A percentile compares a stretch with the other conserved stretches of the same genome.
phyloP scores from a whole-genome alignment of 2,888 invertebrate species.

The Xanthorhoe designata region DNA sequence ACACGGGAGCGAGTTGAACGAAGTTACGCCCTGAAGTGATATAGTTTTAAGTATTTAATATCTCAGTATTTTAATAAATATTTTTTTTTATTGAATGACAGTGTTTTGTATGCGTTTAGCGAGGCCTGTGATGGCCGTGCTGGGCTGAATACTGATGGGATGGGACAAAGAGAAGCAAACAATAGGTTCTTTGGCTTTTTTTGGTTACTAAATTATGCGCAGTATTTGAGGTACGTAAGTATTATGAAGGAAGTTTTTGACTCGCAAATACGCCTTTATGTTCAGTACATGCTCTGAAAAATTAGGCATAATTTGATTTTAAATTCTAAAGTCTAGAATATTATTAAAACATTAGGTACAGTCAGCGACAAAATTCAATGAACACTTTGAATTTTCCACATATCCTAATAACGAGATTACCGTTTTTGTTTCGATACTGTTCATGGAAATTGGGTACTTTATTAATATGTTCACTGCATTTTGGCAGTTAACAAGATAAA shows the following conservation, averaged over 20 bases:
- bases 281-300: too few relatives aligned
- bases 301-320: too few relatives aligned
- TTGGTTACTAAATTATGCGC: constrained; percentile 14
- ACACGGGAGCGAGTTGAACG: constrained; percentile 70
- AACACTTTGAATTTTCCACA: too few relatives aligned
- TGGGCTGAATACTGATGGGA: constrained; percentile 60
- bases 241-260: constrained; percentile 6
- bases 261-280: background rate
- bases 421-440: too few relatives aligned
- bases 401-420: too few relatives aligned
- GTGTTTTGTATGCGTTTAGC: constrained; percentile 66
- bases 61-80: constrained; percentile 81
- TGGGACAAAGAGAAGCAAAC: constrained; percentile 54
- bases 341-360: too few relatives aligned
- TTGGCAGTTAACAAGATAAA: too few relatives aligned
- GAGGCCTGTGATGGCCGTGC: constrained; percentile 50
- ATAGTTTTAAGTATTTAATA: constrained; percentile 72
- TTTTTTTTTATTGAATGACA: constrained; percentile 62
- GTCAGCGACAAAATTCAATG: too few relatives aligned
- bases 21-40: constrained; percentile 74
- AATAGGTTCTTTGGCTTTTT: constrained; percentile 50
- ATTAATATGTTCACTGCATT: too few relatives aligned
- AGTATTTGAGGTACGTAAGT: constrained; percentile 1
- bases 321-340: too few relatives aligned
- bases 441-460: too few relatives aligned